These are phyloP conservation scores for Laticauda colubrina DNA, from an alignment of 2,113 vertebrate genomes.

Conservation along the genomic window DNA sequence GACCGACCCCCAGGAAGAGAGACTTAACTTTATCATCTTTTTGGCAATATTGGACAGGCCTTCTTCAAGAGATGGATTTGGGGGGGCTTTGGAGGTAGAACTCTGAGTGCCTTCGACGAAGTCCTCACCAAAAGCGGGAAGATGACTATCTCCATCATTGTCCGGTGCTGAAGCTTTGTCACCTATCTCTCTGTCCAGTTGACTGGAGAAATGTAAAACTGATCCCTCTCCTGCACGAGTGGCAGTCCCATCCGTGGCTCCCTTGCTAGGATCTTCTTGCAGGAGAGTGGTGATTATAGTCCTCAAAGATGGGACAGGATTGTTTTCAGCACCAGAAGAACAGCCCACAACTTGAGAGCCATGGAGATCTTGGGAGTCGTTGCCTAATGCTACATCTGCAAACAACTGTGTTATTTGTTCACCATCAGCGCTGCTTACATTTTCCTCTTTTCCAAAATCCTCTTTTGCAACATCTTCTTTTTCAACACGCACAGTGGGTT, in stretches of 20 bases:
- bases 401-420: background rate
- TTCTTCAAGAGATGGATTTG: background rate
- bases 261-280: background rate
- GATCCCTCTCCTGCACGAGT: background rate
- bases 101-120: background rate
- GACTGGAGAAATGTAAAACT: background rate
- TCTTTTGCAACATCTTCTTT: conserved; percentile 8
- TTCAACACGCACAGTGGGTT: conserved; percentile 15
- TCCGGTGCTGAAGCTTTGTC: background rate
- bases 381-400: background rate
- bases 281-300: background rate
- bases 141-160: background rate
- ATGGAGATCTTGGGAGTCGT: background rate
- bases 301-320: background rate
- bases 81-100: background rate
- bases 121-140: background rate
- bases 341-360: background rate
- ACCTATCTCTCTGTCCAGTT: background rate
- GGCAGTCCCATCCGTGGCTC: accelerated
- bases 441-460: background rate
- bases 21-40: background rate
- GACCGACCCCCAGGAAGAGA: conserved; percentile 3
- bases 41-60: background rate
- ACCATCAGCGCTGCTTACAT: background rate
- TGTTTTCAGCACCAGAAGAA: background rate